Evolutionary conservation across 2,797 vertebrate species (phyloP), one percentile per base, ranked within the genome.

Genomic region (Hippoglossus hippoglossus): DNA sequence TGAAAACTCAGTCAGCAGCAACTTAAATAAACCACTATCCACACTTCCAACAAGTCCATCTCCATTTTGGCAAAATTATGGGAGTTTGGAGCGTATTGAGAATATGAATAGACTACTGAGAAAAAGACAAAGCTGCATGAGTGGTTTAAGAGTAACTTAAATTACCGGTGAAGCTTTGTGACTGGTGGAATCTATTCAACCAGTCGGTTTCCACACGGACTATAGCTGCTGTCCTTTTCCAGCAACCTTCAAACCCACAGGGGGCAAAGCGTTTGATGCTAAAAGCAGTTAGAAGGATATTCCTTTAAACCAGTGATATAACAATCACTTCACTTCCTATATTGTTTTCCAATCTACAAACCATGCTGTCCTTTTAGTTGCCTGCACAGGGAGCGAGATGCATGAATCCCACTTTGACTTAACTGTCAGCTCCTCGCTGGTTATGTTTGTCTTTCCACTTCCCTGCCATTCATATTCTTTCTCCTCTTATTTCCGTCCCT

Each of bases 401-500:
- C 5, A 63, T 28, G 28, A 58, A 21, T 70, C 53, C 46, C 36
- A 6, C n/a, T 26, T 44, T 12, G 15, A 8, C n/a, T 41, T 52
- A 67, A 56, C 21, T 21, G 39, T 58, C 39, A 21, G 41, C 6
- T 44, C 41, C 41, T 58, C 47, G 18, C 15, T 28, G 36, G 36
- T 12, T 13, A 1, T 39, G 36, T 22, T 18, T 53, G 53, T 44
- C 28, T 24, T 46, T 54, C 13, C 8, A 3, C 22, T 34, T 54
- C 59, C 56, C 15, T 53, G 15, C 21, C 19, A 25, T 21, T 63
- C 19, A 21, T 62, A 34, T 69, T 65, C 25, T 28, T 39, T 19
- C 60, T 69, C 50, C 39, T 60, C 28, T 67, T 49, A 21, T 71
- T 31, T 63, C 75, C 24, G 46, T 73, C 21, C 11, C 16, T 67